Evolutionary conservation across 2,888 invertebrate genomes (phyloP).

Genomic region (Platycheirus albimanus): DNA sequence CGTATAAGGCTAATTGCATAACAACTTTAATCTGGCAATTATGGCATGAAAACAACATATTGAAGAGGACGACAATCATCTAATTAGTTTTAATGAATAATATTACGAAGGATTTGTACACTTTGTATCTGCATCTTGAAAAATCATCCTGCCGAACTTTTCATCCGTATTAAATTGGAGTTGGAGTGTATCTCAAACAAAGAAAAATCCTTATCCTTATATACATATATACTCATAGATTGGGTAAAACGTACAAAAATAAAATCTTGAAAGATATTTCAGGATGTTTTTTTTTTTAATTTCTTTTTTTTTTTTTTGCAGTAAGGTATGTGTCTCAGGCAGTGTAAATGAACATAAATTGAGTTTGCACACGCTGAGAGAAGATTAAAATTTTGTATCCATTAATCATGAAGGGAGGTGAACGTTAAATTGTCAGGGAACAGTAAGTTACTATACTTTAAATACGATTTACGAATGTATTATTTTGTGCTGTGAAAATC

Average conservation of each 20-base stretch:
- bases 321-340: constrained; percentile 31
- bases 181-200: not conserved
- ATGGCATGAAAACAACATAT: constrained; percentile 36
- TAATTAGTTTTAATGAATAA: constrained; percentile 62
- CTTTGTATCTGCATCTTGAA: constrained; percentile 23
- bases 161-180: constrained; percentile 11
- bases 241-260: too few relatives aligned
- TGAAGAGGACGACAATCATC: constrained; percentile 40
- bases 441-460: constrained; percentile 24
- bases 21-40: constrained; percentile 57
- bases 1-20: constrained; percentile 43
- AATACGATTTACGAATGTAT: constrained; percentile 33
- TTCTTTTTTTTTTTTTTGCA: constrained; percentile 12
- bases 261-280: constrained; percentile 1
- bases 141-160: constrained; percentile 7
- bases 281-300: not conserved
- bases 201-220: too few relatives aligned
- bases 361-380: constrained; percentile 37
- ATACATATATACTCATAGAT: too few relatives aligned
- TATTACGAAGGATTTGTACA: constrained; percentile 51
- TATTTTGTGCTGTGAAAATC: not conserved
- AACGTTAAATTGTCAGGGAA: constrained; percentile 16
- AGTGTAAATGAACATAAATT: constrained; percentile 47
- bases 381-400: constrained; percentile 46
- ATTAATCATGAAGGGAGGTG: constrained; percentile 42